Base-by-base conservation (phyloP, 92 coral and sea anemone genomes). In the Epizoanthus ramosus region DNA sequence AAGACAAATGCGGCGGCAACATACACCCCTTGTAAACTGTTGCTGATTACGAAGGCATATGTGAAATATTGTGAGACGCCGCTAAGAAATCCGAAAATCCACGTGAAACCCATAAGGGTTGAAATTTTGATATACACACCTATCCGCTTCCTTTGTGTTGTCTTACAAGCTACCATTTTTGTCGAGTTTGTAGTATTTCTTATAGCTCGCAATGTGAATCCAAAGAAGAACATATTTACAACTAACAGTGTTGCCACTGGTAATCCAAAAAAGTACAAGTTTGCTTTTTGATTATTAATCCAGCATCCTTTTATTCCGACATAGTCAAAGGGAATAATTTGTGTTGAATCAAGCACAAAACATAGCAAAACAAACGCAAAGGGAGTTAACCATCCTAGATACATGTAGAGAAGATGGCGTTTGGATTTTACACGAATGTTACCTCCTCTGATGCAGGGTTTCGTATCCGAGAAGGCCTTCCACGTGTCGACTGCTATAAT, bases 61-160 rank as follows among this genome's bases (percentile, higher is more conserved):
- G 73, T 67, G 64, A 87, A 73, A 57, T 87, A 87, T 12, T 37
- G 21, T 2, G 90, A 73, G 5, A 59, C 80, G 8, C 56, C 17
- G 2, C 83, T 84, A 39, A 92, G 84, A 37, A 87, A 60, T 6
- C 85, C 96, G 21, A 92, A 83, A 6, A 87, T 65, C 93, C 96
- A 92, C 35, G 92, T 77, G 47, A 92, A 92, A 2, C 96, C 93
- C 93, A 87, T 90, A 23, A 92, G 87, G 12, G 86, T 79, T 35
- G 92, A 82, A 17, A 92, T 74, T 75, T 90, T 92, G 8, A 87
- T 60, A 66, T 84, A 92, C 7, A 92, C 84, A 60, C 73, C 24
- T 64, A 74, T 39, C 22, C 66, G 57, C 57, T 63, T 70, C 65
- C 68, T 41, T 50, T 86, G 35, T 8, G 79, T 76, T 13, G 83